Evolutionary conservation across 2,888 invertebrate genomes (phyloP).

Genomic region (Chelonus formosanus): DNA sequence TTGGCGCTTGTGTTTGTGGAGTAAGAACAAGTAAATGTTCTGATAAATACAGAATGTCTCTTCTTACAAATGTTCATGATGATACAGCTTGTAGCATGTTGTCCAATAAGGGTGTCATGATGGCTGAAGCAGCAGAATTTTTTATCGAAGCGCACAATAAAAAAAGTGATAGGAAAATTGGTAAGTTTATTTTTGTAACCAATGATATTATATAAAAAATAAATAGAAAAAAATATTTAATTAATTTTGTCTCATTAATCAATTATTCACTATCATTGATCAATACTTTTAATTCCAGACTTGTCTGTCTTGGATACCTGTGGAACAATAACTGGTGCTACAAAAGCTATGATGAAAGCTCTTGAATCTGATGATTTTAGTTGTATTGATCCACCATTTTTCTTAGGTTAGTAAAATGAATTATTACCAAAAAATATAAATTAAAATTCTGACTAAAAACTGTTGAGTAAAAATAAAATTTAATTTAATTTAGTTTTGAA

Average conservation of each 20-base stretch:
- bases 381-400: slow-evolving; percentile 61
- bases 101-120: slow-evolving; percentile 54
- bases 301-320: slow-evolving; percentile 61
- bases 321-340: slow-evolving; percentile 57
- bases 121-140: slow-evolving; percentile 57
- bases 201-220: too few species aligned
- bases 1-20: slow-evolving; percentile 58
- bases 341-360: slow-evolving; percentile 62
- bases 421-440: too few species aligned
- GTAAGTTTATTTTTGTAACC: slow-evolving; percentile 41
- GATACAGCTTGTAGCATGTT: slow-evolving; percentile 53
- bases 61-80: slow-evolving; percentile 55
- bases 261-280: too few species aligned
- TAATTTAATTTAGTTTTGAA: too few species aligned
- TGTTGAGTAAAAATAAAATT: too few species aligned
- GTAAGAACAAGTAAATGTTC: slow-evolving; percentile 53
- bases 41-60: slow-evolving; percentile 50
- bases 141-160: slow-evolving; percentile 55
- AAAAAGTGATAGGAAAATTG: slow-evolving; percentile 56
- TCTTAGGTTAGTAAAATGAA: slow-evolving; percentile 54
- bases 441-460: too few species aligned
- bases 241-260: too few species aligned
- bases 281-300: slow-evolving; percentile 34
- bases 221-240: too few species aligned
- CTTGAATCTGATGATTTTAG: slow-evolving; percentile 61